phyloP scores from a whole-genome alignment of 2,888 invertebrate species.

The Trachelus tabidus region DNA sequence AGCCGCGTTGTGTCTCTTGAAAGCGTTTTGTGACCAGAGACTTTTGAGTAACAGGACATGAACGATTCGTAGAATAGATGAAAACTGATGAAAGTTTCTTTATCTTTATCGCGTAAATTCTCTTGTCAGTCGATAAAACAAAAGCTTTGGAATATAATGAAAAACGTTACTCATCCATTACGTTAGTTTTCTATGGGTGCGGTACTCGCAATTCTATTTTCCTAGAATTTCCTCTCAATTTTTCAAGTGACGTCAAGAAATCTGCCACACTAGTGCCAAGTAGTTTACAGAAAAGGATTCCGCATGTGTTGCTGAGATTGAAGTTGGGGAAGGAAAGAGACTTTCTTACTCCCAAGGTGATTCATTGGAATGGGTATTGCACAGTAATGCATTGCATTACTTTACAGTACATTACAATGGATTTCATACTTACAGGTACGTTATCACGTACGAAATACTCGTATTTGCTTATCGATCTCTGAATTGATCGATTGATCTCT shows the following conservation, averaged over 20 bases:
- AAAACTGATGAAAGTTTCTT: neutral
- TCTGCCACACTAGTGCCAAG: neutral
- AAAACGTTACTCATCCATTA: neutral
- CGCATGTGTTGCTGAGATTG: neutral
- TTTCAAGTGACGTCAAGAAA: neutral
- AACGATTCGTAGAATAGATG: neutral
- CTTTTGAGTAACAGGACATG: neutral
- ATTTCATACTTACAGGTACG: neutral
- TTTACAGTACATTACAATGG: neutral
- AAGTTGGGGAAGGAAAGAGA: neutral
- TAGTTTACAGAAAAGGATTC: neutral
- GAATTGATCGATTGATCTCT: neutral
- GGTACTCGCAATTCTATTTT: neutral
- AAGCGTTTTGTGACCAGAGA: neutral
- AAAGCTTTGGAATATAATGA: neutral
- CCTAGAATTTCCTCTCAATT: neutral
- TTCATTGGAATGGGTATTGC: neutral
- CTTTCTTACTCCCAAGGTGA: neutral
- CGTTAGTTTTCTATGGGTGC: neutral
- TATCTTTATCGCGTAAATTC: neutral
- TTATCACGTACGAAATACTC: neutral
- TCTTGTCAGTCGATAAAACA: neutral
- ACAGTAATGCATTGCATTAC: neutral
- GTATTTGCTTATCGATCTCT: neutral
- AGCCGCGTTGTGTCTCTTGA: neutral